Evolutionary conservation across 2,113 vertebrate species (phyloP).

Genomic region (Callionymus lyra): DNA sequence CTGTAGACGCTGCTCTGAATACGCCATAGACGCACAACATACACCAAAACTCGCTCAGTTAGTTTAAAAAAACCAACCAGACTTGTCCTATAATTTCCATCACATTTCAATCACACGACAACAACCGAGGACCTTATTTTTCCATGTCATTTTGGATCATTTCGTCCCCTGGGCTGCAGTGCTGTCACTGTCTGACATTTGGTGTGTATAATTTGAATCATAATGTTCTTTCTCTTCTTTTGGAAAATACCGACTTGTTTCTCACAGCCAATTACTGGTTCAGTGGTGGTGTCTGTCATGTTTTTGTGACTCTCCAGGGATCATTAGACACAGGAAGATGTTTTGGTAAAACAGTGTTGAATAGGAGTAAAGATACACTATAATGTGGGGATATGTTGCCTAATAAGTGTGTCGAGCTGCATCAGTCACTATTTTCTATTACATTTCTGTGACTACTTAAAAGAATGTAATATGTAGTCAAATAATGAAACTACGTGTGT

Average conservation of each 20-base stretch:
- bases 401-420: constrained; percentile 22
- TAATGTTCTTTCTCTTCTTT: constrained; percentile 31
- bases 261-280: constrained; percentile 43
- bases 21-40: too few species aligned
- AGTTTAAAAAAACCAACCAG: constrained; percentile 25
- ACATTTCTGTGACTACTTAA: constrained; percentile 1
- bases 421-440: constrained; percentile 13
- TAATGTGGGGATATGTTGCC: constrained; percentile 14
- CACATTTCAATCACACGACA: constrained; percentile 33
- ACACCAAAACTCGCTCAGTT: background rate
- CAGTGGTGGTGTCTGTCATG: constrained; percentile 21
- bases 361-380: constrained; percentile 8
- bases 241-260: constrained; percentile 24
- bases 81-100: constrained; percentile 36
- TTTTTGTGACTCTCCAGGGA: constrained; percentile 10
- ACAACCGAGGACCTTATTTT: constrained; percentile 30
- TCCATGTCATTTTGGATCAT: constrained; percentile 25
- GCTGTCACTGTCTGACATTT: background rate
- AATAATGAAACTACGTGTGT: too few species aligned
- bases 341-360: constrained; percentile 25
- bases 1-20: too few species aligned
- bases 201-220: constrained; percentile 44
- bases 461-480: background rate
- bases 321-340: constrained; percentile 30
- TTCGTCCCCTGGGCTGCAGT: too few species aligned